These are phyloP conservation scores for Entelurus aequoreus DNA, from an alignment of 2,113 vertebrate genomes.

Conservation along the genomic window DNA sequence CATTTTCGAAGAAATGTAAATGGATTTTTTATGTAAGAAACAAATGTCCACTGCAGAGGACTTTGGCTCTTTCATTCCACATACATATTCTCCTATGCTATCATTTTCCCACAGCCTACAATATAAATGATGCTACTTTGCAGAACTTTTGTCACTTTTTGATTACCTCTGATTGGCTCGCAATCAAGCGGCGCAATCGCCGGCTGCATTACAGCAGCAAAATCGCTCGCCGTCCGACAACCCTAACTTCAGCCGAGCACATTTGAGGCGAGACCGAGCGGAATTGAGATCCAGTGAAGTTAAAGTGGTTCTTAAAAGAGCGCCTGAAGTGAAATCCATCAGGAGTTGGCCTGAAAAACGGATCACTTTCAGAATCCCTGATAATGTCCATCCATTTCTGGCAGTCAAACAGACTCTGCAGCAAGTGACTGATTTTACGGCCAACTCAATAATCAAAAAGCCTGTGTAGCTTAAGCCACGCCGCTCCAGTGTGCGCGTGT, in stretches of 20 bases:
- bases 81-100: no score
- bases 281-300: conserved; percentile 19
- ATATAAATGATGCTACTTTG: neutral
- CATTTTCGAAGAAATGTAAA: no score
- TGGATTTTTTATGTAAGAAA: no score
- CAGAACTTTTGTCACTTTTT: neutral
- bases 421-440: conserved; percentile 66
- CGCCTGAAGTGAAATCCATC: conserved; percentile 41
- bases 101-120: neutral
- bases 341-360: conserved; percentile 52
- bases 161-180: neutral
- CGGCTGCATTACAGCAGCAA: neutral
- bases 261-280: conserved; percentile 22
- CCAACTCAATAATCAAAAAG: conserved; percentile 66
- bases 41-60: no score
- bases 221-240: neutral
- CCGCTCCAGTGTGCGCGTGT: conserved; percentile 58
- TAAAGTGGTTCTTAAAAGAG: conserved; percentile 26
- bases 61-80: no score
- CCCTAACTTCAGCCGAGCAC: conserved; percentile 10
- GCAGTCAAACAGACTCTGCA: conserved; percentile 66
- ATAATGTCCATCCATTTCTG: conserved; percentile 65
- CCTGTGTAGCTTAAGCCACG: conserved; percentile 48
- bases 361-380: conserved; percentile 56
- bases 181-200: neutral